These are phyloP conservation scores for Patagioenas fasciata DNA, from an alignment of 2,113 vertebrate genomes.

Conservation along the genomic window DNA sequence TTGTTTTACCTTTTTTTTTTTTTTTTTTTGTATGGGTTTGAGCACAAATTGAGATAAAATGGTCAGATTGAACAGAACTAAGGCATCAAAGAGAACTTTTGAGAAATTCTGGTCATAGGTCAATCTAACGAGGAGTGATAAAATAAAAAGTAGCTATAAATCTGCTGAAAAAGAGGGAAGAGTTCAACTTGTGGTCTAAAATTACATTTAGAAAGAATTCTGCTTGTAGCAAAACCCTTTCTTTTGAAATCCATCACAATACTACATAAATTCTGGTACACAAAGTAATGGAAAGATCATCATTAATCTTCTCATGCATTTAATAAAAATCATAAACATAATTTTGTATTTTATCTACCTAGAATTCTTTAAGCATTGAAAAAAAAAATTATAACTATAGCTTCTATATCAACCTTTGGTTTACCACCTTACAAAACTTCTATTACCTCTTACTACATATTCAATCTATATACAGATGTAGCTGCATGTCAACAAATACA, in stretches of 20 bases:
- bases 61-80: not conserved
- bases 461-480: not conserved
- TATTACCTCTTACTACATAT: not conserved
- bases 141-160: constrained; percentile 53
- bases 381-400: not conserved
- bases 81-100: constrained; percentile 51
- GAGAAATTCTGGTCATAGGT: constrained; percentile 53
- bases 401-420: not conserved
- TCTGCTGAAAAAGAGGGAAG: constrained; percentile 22
- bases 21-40: not conserved
- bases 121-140: constrained; percentile 22
- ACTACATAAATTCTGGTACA: not conserved
- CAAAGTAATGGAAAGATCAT: not conserved
- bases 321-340: not conserved
- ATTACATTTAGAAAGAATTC: not conserved
- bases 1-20: not conserved
- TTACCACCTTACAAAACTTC: not conserved
- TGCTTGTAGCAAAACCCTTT: not conserved
- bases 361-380: not conserved
- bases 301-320: not conserved
- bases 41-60: constrained; percentile 15
- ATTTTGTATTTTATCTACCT: not conserved
- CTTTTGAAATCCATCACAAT: not conserved
- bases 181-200: constrained; percentile 17
- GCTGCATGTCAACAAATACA: not conserved